phyloP scores from a whole-genome alignment of 1,140 invertebrate genomes.

The Chelonus insularis region DNA sequence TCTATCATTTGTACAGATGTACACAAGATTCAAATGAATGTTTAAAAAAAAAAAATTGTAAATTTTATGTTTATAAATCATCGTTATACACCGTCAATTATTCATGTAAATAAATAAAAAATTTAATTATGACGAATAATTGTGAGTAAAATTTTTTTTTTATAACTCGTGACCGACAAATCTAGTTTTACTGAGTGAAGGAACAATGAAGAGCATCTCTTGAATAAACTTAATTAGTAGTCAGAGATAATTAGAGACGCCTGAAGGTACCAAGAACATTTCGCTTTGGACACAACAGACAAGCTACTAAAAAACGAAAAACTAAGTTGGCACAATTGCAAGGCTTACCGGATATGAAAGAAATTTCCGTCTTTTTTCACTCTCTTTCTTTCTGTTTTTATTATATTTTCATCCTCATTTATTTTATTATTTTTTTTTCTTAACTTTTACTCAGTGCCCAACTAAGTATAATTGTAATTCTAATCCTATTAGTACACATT shows the following conservation, averaged over 20 bases:
- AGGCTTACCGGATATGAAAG: too few relatives aligned
- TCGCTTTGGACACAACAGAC: not conserved
- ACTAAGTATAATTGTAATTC: not conserved
- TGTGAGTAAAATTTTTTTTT: too few relatives aligned
- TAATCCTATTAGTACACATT: constrained; percentile 1
- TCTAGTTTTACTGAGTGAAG: constrained; percentile 1
- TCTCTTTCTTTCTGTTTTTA: not conserved
- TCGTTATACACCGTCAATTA: too few relatives aligned
- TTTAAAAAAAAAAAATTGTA: too few relatives aligned
- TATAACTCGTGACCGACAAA: constrained; percentile 1
- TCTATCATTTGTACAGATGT: too few relatives aligned
- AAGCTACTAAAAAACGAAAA: not conserved
- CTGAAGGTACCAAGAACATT: not conserved
- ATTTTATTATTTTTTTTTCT: not conserved
- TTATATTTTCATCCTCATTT: not conserved
- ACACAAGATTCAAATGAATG: too few relatives aligned
- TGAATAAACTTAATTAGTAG: constrained; percentile 3
- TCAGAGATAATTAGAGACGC: not conserved
- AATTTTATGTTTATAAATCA: too few relatives aligned
- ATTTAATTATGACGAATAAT: too few relatives aligned
- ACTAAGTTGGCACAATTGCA: too few relatives aligned
- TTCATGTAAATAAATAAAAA: too few relatives aligned
- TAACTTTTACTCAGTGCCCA: not conserved
- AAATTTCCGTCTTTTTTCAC: not conserved
- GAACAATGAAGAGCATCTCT: constrained; percentile 1